Evolutionary conservation across 2,797 vertebrate species (phyloP), one percentile per base, ranked within the genome.

Genomic region (Lindbergichthys nudifrons): DNA sequence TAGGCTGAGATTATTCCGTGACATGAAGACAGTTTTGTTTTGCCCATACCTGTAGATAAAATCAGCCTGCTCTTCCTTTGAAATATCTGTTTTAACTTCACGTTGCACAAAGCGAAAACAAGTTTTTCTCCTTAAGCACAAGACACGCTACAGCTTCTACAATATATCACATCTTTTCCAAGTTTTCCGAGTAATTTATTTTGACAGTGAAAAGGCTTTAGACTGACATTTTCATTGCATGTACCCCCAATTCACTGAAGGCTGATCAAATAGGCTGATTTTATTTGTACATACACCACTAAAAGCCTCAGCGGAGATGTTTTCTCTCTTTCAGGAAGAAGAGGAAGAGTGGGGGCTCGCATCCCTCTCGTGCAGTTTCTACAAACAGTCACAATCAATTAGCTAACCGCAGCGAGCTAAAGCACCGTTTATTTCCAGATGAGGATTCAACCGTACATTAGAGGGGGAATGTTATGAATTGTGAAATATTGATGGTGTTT

Each of bases 401-500:
- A 94, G 85, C 77, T 62, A 84, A 83, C 73, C 59, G 78, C 70
- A 81, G 86, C 80, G 3, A 47, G 67, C 71, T 73, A 67, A 84
- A 87, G 83, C 75, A 30, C 61, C 73, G 67, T 90, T 91, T 88
- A 89, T 82, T 85, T 89, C 78, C 75, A 75, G 84, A 92, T 75
- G 85, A 91, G 85, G 89, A 85, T 87, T 88, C 92, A 89, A 89
- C 70, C 36, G 84, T 41, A 87, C 87, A 90, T 89, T 80, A 90
- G 90, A 92, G 88, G 84, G 86, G 79, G 83, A 80, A 82, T 75
- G 85, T 95, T 94, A 94, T 65, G 82, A 85, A 84, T 65, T 56
- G 87, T 96, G 81, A 95, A 96, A 95, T 93, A 95, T 96, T 93
- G 79, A 95, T 94, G 89, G 72, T 95, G 94, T 95, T 96, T 94